Evolutionary conservation across 2,888 invertebrate species (phyloP).

Genomic region (Eupithecia abbreviata): DNA sequence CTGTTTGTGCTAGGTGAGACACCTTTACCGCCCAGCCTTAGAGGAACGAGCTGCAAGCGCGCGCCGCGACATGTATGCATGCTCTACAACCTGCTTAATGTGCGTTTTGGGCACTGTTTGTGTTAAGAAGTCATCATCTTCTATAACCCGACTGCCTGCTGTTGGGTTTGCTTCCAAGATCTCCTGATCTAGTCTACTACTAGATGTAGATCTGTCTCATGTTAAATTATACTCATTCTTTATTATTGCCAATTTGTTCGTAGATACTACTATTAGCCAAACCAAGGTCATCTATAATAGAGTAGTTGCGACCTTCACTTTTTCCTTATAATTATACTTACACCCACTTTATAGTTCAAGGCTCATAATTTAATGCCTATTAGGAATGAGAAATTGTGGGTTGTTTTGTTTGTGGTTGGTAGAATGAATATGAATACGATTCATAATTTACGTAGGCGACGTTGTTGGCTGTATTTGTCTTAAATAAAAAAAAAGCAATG

Average conservation of each 20-base stretch:
- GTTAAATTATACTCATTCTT: not conserved
- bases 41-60: not conserved
- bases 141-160: no score
- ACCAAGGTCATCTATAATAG: not conserved
- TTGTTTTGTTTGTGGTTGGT: not conserved
- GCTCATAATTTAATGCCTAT: slow-evolving; percentile 3
- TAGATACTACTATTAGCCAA: not conserved
- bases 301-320: slow-evolving; percentile 18
- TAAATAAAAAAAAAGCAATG: no score
- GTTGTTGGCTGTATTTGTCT: not conserved
- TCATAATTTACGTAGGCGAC: not conserved
- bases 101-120: no score
- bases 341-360: slow-evolving; percentile 30
- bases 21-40: not conserved
- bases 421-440: not conserved
- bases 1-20: slow-evolving; percentile 86
- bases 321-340: slow-evolving; percentile 8
- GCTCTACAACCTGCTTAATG: no score
- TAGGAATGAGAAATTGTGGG: not conserved
- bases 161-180: no score
- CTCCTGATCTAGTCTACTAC: not conserved
- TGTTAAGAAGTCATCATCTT: not conserved
- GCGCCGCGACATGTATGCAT: no score
- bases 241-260: not conserved
- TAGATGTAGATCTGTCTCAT: not conserved